Evolutionary conservation across 2,797 vertebrate species (phyloP), one percentile per base, ranked within the genome.

Genomic region (Acanthis flammea): DNA sequence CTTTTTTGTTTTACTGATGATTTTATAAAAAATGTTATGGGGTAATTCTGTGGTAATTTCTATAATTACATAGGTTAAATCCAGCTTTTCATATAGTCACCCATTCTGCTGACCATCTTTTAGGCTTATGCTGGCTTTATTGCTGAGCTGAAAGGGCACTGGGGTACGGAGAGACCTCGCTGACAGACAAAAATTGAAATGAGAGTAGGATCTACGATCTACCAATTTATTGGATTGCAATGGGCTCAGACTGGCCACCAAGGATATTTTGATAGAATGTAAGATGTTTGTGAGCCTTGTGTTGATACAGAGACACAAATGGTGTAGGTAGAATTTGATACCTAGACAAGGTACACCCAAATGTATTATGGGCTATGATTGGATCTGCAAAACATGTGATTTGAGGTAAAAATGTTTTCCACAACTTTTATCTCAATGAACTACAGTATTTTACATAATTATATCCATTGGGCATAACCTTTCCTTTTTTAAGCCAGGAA

Each of bases 141-240:
- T 85, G 15, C 7, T 84, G 45, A 84, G 45, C 15, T 75, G 19
- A 62, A 58, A 72, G 73, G 3, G 5, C 1, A 10, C 0, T 24
- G 27, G 9, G 8, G 2, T 76, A 37, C 6, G 39, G 11, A 75
- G 28, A 79, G 14, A 44, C 23, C 11, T 66, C 0, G 0, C 14
- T 62, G 25, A 11, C 4, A 27, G 21, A 31, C 13, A 85, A 66
- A 88, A 68, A 58, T 6, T 25, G 33, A 73, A 89, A 19, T 21
- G 30, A 65, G 8, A 57, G 4, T 10, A 81, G 13, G 27, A 39
- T 60, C n/a, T 76, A 51, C 1, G 9, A 10, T 37, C 27, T 74
- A 5, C 4, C 55, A 39, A 35, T 70, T 24, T 50, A 31, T 23
- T 65, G 12, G 8, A 54, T 23, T 51, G 8, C 70, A 85, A 57